A percentile compares a stretch with the other conserved stretches of the same genome.
Evolutionary conservation across 64 coral and sea anemone species (phyloP).

Genomic region (Stichodactyla mertensii): DNA sequence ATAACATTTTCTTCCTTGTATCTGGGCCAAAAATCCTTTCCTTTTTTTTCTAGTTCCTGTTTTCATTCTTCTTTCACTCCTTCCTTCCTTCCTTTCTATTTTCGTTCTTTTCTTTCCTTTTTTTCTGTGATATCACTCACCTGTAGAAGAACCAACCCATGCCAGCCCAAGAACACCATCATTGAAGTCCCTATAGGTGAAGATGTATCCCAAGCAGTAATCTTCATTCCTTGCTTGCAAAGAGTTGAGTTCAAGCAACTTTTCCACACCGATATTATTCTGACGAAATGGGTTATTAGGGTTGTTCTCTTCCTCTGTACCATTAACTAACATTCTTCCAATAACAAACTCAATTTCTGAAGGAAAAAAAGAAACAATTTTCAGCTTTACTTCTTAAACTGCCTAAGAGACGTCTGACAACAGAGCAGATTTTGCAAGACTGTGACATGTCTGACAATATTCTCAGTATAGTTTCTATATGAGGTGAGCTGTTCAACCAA

Average conservation of each 20-base stretch:
- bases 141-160: slow-evolving; percentile 43
- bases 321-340: slow-evolving; percentile 66
- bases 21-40: too few species aligned
- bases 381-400: background rate
- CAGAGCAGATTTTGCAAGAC: too few species aligned
- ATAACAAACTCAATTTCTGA: slow-evolving; percentile 87
- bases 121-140: background rate
- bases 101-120: background rate
- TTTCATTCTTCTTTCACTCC: too few species aligned
- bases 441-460: too few species aligned
- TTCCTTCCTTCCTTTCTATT: background rate
- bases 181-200: slow-evolving; percentile 57
- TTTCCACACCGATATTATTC: slow-evolving; percentile 86
- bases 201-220: slow-evolving; percentile 41
- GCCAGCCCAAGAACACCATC: slow-evolving; percentile 61
- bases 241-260: slow-evolving; percentile 82
- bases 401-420: background rate
- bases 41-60: too few species aligned
- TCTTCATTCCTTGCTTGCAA: slow-evolving; percentile 18
- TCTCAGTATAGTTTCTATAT: too few species aligned
- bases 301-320: slow-evolving; percentile 1
- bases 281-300: slow-evolving; percentile 45
- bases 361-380: background rate
- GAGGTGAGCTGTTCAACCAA: too few species aligned
- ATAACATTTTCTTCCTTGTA: too few species aligned